These are phyloP conservation scores for Sitta europaea DNA, from an alignment of 2,113 vertebrate species.

Conservation along the genomic window DNA sequence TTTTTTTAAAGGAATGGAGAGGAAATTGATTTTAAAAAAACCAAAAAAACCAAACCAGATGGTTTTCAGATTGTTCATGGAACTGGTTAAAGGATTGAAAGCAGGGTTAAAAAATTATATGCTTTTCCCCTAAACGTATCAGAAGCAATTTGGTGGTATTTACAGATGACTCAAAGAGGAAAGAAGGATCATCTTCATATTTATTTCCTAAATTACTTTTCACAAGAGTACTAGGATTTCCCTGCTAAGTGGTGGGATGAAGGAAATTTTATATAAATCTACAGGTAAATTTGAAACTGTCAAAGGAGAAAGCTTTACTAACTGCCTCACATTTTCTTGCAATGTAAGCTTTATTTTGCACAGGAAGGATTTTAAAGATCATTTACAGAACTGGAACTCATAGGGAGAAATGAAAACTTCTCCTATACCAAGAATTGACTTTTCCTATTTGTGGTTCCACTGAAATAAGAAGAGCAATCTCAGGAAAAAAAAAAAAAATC, in stretches of 20 bases:
- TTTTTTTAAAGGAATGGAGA: neutral
- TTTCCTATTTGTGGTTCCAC: neutral
- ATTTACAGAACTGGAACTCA: neutral
- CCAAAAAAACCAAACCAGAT: neutral
- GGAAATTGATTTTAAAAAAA: neutral
- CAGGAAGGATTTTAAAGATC: neutral
- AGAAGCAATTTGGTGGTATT: neutral
- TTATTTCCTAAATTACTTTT: constrained; percentile 22
- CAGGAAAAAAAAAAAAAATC: neutral
- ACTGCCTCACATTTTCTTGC: neutral
- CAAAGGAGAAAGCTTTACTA: neutral
- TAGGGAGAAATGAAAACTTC: neutral
- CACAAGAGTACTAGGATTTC: neutral
- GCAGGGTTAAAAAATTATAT: neutral
- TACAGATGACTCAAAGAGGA: neutral
- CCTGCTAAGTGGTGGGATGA: neutral
- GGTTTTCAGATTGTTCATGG: constrained; percentile 10
- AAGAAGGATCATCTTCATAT: constrained; percentile 16
- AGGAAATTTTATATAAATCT: neutral
- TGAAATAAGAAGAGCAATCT: neutral
- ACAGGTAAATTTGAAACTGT: constrained; percentile 9
- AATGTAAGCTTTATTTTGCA: neutral
- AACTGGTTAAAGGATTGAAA: neutral
- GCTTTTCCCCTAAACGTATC: neutral
- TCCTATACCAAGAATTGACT: neutral